Evolutionary conservation across 2,888 invertebrate species (phyloP).

Genomic region (Poecilus cupreus): DNA sequence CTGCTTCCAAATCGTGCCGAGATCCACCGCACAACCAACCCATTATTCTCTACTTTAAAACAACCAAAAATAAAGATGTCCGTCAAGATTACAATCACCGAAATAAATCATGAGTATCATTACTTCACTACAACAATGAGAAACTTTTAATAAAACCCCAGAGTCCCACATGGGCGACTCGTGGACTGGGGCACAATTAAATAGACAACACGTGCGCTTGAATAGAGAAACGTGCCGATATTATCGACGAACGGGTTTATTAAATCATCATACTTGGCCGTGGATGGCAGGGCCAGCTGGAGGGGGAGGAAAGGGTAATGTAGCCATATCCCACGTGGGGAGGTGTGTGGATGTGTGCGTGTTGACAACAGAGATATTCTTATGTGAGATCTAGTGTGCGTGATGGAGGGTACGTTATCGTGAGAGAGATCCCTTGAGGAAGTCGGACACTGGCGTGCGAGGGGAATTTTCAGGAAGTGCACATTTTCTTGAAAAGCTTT

Average conservation of each 20-base stretch:
- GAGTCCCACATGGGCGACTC: slow-evolving; percentile 16
- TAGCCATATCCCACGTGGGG: background rate
- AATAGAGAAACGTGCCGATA: slow-evolving; percentile 56
- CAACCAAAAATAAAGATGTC: background rate
- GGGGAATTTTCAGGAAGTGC: too few relatives aligned
- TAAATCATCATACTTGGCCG: slow-evolving; percentile 45
- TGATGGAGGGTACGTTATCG: background rate
- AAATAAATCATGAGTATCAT: slow-evolving; percentile 31
- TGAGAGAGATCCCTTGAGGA: too few relatives aligned
- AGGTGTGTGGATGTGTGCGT: background rate
- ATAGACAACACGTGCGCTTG: slow-evolving; percentile 49
- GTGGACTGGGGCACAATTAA: slow-evolving; percentile 46
- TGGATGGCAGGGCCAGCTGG: too few relatives aligned
- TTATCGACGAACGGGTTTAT: slow-evolving; percentile 51
- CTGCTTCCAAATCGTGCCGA: background rate
- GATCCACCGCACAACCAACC: background rate
- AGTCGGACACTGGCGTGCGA: too few relatives aligned
- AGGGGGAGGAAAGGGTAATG: too few relatives aligned
- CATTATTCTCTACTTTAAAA: background rate
- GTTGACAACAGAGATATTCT: background rate
- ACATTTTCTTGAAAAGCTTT: too few relatives aligned
- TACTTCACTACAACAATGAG: background rate
- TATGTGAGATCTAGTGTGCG: background rate
- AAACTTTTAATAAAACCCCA: slow-evolving; percentile 14
- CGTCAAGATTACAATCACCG: slow-evolving; percentile 25